phyloP scores from a whole-genome alignment of 2,797 vertebrate genomes.

The Tokudaia muenninki region DNA sequence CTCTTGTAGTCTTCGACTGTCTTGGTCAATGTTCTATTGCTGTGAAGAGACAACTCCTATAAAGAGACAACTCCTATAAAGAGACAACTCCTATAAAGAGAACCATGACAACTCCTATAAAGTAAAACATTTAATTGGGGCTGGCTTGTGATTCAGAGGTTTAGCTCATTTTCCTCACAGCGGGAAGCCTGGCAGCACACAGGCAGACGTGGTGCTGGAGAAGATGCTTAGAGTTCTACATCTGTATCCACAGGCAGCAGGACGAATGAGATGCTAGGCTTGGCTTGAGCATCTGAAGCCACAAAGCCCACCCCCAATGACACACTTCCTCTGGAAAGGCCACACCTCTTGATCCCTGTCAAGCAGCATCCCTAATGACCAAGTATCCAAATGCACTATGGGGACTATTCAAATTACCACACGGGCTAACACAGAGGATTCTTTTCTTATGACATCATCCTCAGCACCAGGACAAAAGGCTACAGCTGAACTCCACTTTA shows the following conservation, averaged over 20 bases:
- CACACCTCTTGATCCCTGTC: background rate
- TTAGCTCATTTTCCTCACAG: background rate
- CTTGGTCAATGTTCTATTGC: background rate
- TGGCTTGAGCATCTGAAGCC: background rate
- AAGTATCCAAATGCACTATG: background rate
- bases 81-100: background rate
- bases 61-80: background rate
- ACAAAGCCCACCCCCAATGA: background rate
- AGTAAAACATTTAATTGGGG: background rate
- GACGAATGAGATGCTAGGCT: background rate
- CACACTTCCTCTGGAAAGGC: background rate
- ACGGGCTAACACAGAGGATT: background rate
- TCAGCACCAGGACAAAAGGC: background rate
- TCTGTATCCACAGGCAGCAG: background rate
- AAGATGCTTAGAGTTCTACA: background rate
- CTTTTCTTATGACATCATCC: background rate
- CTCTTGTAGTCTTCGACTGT: background rate
- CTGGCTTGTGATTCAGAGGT: background rate
- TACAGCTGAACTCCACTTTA: no score
- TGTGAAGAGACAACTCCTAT: background rate
- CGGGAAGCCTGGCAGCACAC: background rate
- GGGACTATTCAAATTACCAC: background rate
- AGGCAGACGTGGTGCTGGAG: background rate
- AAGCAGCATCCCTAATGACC: background rate
- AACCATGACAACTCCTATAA: background rate